Percentiles rank a stretch among this genome's conserved stretches.
phyloP scores from a whole-genome alignment of 2,113 vertebrate genomes.

The Chamaea fasciata region DNA sequence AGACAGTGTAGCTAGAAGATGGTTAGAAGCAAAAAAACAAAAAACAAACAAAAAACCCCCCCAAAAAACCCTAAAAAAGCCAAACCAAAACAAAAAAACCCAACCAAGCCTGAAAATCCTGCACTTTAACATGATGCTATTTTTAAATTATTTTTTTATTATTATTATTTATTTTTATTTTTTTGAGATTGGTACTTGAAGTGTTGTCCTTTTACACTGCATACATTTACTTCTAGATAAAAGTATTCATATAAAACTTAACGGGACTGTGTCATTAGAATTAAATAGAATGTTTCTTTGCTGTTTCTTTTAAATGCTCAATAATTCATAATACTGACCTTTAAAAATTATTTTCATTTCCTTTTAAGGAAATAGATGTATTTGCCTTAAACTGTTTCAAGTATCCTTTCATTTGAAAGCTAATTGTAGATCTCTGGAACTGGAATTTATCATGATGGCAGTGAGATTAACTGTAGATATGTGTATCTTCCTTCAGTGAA shows the following conservation, averaged over 20 bases:
- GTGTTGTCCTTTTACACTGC: neutral
- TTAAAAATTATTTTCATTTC: neutral
- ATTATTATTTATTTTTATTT: too few species aligned
- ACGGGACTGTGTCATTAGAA: neutral
- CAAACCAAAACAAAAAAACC: too few species aligned
- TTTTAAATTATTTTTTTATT: too few species aligned
- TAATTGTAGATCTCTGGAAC: neutral
- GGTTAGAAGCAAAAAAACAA: neutral
- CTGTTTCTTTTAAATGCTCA: neutral
- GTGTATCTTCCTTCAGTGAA: neutral
- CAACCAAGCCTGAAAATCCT: neutral
- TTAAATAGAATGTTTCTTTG: neutral
- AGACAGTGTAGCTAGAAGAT: neutral
- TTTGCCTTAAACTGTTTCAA: neutral
- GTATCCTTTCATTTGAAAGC: neutral
- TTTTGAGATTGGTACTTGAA: fast-evolving
- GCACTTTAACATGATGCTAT: neutral
- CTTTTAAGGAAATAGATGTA: neutral
- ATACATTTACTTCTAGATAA: neutral
- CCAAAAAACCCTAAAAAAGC: too few species aligned
- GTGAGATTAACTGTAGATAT: neutral
- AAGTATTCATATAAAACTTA: neutral
- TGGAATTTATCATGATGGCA: neutral
- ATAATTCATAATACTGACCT: neutral
- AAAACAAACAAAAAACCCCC: too few species aligned